Base-by-base conservation (phyloP, 2,888 invertebrate genomes). In the Pediacus dermestoides region DNA sequence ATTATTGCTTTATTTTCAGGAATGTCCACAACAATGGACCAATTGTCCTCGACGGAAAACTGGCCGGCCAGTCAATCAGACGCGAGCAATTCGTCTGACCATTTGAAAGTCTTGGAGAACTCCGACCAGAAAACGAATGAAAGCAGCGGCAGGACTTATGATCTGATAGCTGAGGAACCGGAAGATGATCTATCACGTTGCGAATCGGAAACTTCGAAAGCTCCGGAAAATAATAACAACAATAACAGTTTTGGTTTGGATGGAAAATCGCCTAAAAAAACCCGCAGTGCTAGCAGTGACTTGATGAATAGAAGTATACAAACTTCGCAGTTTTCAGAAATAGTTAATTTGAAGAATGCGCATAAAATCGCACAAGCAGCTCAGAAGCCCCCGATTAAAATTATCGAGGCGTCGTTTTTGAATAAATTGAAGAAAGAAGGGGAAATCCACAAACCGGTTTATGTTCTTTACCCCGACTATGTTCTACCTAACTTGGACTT, bases 401-500 rank as follows among this genome's bases (percentile, higher is more conserved):
- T 83, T 25, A 74, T 84, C 9, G 82, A 83, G 55, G 79, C 81
- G 16, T 84, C 84, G 8, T 85, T 85, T 60, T 67, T 85, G 44
- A 78, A 77, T 52, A 82, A 82, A 64, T 66, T 85, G 9, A 82
- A 68, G 67, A 55, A 63, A 34, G 67, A 69, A 44, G 64, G 68
- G 1, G 64, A 67, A 50, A 74, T 62, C 67, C 66, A 80, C 57
- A 86, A 85, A 58, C 88, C 90, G 2, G 86, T 92, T 1, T 92
- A 88, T 67, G 85, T 93, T 26, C 80, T 91, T 48, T 93, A 91
- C 70, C 92, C 93, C 15, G 91, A 86, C 68, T 93, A 93, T 61
- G 85, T 91, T 4, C 70, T 93, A 44, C 92, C 93, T 11, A 88
- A 92, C 70, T 75, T 93, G 55, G 87, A 86, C 55, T 93, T 93